Evolutionary conservation across 2,797 vertebrate genomes (phyloP).

Genomic region (Poeciliopsis infans): DNA sequence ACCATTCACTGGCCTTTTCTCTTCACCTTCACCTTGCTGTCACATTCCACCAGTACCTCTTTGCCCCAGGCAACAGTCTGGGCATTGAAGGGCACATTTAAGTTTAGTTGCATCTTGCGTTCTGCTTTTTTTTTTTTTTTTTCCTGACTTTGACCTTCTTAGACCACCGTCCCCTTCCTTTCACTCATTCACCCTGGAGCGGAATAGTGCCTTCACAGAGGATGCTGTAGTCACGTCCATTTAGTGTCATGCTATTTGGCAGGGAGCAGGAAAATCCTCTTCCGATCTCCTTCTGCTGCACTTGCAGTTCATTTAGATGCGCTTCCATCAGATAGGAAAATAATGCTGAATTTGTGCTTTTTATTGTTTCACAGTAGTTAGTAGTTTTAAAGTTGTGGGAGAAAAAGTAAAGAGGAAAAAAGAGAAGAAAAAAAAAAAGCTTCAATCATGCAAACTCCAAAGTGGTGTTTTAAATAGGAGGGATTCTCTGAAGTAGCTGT

Average conservation of each 20-base stretch:
- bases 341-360: background rate
- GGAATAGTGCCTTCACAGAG: slow-evolving; percentile 27
- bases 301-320: slow-evolving; percentile 11
- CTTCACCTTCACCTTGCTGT: slow-evolving; percentile 52
- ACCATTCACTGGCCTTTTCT: slow-evolving; percentile 49
- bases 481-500: background rate
- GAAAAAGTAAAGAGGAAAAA: background rate
- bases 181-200: slow-evolving; percentile 36
- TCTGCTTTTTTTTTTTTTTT: slow-evolving; percentile 56
- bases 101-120: slow-evolving; percentile 60
- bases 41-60: slow-evolving; percentile 45
- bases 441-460: background rate
- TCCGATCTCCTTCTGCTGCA: slow-evolving; percentile 6
- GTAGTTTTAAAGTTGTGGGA: background rate
- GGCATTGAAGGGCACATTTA: slow-evolving; percentile 59
- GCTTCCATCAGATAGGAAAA: background rate
- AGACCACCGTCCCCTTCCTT: slow-evolving; percentile 51
- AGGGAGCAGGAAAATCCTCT: slow-evolving; percentile 18
- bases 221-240: slow-evolving; percentile 25
- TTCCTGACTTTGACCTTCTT: slow-evolving; percentile 64
- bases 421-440: background rate
- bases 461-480: background rate
- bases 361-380: background rate
- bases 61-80: slow-evolving; percentile 53
- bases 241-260: slow-evolving; percentile 20